A percentile compares a stretch with the other conserved stretches of the same genome.
Conservation (phyloP, 2,797 vertebrate species). For the Tokudaia tokunoshimensis region DNA sequence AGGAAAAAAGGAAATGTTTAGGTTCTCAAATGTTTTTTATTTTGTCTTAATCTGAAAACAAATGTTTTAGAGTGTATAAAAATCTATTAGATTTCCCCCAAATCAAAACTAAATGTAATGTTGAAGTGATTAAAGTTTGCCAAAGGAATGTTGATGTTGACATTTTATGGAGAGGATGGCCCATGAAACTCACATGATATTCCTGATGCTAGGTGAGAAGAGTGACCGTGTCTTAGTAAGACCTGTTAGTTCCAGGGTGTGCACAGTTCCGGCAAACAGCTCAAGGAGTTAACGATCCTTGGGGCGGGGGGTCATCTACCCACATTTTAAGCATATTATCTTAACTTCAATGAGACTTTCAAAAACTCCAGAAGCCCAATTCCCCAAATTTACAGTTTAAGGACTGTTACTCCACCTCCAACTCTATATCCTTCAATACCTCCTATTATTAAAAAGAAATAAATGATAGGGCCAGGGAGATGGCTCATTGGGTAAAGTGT, state of each 20-base stretch:
- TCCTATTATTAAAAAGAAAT: slow-evolving; percentile 20
- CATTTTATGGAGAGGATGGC: background rate
- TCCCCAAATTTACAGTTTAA: background rate
- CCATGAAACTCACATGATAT: background rate
- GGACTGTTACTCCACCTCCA: background rate
- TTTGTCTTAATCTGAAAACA: slow-evolving; percentile 18
- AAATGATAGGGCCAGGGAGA: background rate
- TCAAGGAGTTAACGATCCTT: background rate
- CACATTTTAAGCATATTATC: background rate
- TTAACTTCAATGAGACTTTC: background rate
- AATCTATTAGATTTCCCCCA: background rate
- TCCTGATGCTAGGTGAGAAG: background rate
- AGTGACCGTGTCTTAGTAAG: background rate
- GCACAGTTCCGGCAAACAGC: background rate
- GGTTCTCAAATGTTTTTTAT: background rate
- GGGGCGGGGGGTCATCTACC: background rate
- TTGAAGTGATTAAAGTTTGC: background rate
- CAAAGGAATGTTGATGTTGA: background rate
- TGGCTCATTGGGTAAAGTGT: background rate
- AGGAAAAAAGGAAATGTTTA: background rate
- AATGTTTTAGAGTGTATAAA: background rate
- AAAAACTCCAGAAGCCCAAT: background rate
- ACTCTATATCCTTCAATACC: background rate
- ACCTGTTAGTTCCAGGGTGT: background rate
- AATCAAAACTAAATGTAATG: slow-evolving; percentile 37